Evolutionary conservation across 2,797 vertebrate genomes (phyloP).

Genomic region (Arnoldichthys spilopterus): DNA sequence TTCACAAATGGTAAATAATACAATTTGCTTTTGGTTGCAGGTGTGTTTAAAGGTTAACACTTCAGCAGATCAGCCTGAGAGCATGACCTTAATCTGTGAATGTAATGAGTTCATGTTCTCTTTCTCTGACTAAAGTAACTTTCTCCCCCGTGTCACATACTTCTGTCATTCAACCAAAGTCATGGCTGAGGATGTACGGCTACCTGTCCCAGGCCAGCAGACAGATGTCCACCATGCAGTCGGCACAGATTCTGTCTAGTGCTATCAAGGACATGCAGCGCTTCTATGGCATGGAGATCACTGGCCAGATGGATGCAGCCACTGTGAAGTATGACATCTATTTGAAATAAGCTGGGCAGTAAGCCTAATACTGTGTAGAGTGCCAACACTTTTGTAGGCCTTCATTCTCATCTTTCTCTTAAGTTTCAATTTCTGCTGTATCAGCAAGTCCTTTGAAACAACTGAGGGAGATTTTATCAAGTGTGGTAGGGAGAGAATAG

Average conservation of each 20-base stretch:
- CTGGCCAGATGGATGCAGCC: slow-evolving; percentile 82
- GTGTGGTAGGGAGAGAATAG: neutral
- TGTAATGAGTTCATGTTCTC: neutral
- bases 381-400: neutral
- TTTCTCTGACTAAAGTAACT: neutral
- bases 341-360: neutral
- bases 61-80: neutral
- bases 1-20: neutral
- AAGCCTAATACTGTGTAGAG: neutral
- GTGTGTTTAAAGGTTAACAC: slow-evolving; percentile 1
- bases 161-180: slow-evolving; percentile 31
- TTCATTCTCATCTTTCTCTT: neutral
- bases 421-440: neutral
- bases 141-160: neutral
- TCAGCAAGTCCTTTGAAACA: neutral
- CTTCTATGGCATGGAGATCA: slow-evolving; percentile 90
- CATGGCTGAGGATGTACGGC: slow-evolving; percentile 53
- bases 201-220: slow-evolving; percentile 49
- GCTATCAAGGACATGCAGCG: slow-evolving; percentile 92
- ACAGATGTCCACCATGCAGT: slow-evolving; percentile 89
- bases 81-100: too few species aligned
- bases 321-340: slow-evolving; percentile 80
- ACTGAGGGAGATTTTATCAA: neutral
- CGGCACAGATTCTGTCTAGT: slow-evolving; percentile 86
- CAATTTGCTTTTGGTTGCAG: neutral